phyloP scores from a whole-genome alignment of 2,888 invertebrate genomes.

The Pachydiplax longipennis region DNA sequence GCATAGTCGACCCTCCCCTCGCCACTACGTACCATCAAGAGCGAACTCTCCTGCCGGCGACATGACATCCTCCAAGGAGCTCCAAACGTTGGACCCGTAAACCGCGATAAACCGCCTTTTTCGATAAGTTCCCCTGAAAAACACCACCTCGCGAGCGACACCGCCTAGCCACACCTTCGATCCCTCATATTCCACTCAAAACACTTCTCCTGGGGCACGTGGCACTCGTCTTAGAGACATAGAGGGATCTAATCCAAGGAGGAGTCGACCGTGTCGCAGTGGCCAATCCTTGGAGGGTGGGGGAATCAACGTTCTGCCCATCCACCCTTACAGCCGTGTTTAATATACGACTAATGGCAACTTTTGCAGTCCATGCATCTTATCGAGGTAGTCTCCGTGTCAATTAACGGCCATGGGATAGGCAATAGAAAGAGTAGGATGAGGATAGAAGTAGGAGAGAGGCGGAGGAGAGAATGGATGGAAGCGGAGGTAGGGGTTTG shows the following conservation, averaged over 20 bases:
- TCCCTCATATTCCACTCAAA: conserved; percentile 6
- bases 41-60: conserved; percentile 30
- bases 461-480: background rate
- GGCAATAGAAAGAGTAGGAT: conserved; percentile 6
- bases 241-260: conserved; percentile 1
- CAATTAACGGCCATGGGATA: conserved; percentile 43
- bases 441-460: background rate
- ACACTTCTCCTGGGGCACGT: background rate
- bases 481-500: background rate
- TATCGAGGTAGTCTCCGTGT: conserved; percentile 32
- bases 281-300: background rate
- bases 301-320: background rate
- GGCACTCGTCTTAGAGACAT: conserved; percentile 4
- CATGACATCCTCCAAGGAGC: conserved; percentile 25
- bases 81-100: background rate
- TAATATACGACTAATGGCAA: conserved; percentile 15
- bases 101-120: background rate
- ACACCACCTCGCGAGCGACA: background rate
- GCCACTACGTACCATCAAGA: conserved; percentile 9
- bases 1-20: background rate
- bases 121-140: background rate
- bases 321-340: background rate
- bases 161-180: background rate
- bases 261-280: background rate
- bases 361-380: conserved; percentile 42